These are phyloP conservation scores for Tenrec ecaudatus DNA, from an alignment of 2,113 vertebrate genomes.

Conservation along the genomic window DNA sequence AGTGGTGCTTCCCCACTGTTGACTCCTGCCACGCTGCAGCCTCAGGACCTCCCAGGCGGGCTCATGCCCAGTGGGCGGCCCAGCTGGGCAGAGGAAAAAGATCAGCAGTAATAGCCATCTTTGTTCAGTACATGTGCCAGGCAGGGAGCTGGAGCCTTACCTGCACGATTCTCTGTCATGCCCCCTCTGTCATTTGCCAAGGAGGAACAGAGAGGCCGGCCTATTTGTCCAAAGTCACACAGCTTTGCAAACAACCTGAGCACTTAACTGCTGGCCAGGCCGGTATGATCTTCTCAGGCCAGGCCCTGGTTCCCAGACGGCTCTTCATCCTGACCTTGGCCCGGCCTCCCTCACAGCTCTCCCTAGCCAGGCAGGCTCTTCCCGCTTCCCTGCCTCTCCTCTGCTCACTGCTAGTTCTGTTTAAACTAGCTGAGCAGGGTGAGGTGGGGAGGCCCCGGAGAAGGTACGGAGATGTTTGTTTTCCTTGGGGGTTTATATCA, in stretches of 20 bases:
- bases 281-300: not conserved
- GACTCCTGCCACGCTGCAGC: accelerated
- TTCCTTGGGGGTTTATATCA: slow-evolving; percentile 91
- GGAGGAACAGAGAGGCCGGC: slow-evolving; percentile 48
- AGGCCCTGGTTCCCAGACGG: not conserved
- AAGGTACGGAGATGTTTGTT: slow-evolving; percentile 90
- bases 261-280: not conserved
- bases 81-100: not conserved
- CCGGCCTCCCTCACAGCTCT: not conserved
- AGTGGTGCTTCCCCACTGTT: not conserved
- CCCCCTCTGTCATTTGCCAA: not conserved
- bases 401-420: slow-evolving; percentile 83
- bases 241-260: slow-evolving; percentile 32
- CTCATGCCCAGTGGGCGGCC: not conserved
- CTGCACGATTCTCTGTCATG: not conserved
- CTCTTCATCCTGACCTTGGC: not conserved
- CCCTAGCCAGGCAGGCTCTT: not conserved
- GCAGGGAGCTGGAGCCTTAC: not conserved
- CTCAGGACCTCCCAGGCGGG: not conserved
- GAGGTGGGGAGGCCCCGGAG: slow-evolving; percentile 87
- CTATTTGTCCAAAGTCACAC: slow-evolving; percentile 57
- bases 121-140: too few species aligned
- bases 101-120: too few species aligned
- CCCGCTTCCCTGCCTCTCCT: slow-evolving; percentile 52
- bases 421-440: slow-evolving; percentile 87